phyloP scores from a whole-genome alignment of 2,113 vertebrate species.

The Poeciliopsis turrubarensis region DNA sequence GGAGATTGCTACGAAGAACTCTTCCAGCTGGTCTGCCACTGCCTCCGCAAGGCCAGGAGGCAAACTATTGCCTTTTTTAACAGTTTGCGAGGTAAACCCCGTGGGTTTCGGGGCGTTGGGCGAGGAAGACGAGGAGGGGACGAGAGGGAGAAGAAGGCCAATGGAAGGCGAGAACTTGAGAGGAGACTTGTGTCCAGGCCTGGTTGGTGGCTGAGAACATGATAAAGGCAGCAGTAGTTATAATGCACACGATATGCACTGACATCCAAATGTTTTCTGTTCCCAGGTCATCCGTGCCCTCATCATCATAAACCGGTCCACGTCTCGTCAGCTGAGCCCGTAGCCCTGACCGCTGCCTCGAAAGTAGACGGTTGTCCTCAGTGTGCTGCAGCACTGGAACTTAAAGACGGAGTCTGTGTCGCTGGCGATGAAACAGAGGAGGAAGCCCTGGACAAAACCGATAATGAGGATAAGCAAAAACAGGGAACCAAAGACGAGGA shows the following conservation, averaged over 20 bases:
- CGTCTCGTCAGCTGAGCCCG: conserved; percentile 52
- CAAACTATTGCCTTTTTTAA: conserved; percentile 84
- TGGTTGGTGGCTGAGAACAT: conserved; percentile 36
- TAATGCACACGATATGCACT: neutral
- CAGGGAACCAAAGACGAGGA: conserved; percentile 26
- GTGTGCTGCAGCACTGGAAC: conserved; percentile 66
- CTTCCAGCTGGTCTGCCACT: conserved; percentile 93
- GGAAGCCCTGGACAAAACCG: conserved; percentile 58
- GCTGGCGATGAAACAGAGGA: conserved; percentile 63
- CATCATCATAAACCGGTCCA: conserved; percentile 80
- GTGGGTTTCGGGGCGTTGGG: conserved; percentile 50
- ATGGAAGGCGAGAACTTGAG: conserved; percentile 37
- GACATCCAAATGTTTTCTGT: neutral
- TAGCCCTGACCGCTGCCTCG: conserved; percentile 64
- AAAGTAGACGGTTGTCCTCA: conserved; percentile 80
- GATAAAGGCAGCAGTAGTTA: neutral
- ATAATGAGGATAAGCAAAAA: conserved; percentile 40
- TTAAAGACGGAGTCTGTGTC: conserved; percentile 56
- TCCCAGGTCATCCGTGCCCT: conserved; percentile 79
- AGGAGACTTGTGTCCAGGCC: conserved; percentile 32
- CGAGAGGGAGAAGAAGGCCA: conserved; percentile 43
- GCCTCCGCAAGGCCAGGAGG: conserved; percentile 89
- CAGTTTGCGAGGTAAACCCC: conserved; percentile 80
- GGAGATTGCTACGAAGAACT: conserved; percentile 97
- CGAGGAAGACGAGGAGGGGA: conserved; percentile 55